Evolutionary conservation across 2,113 vertebrate species (phyloP), one percentile per base, ranked within the genome.

Genomic region (Naja naja): DNA sequence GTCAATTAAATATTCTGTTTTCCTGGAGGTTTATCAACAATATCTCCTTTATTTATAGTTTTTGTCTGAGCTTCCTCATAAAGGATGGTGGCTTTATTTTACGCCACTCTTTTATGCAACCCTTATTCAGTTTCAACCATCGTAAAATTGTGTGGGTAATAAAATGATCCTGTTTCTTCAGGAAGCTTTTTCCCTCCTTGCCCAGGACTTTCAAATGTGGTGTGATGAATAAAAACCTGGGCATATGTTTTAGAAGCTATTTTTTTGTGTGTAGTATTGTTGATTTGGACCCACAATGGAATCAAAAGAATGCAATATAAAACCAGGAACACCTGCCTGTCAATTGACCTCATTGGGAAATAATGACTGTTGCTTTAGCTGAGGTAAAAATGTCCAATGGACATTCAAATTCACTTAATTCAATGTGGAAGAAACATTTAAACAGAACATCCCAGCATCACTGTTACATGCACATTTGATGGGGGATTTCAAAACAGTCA

Each of bases 251-350:
- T 45, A 52, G 60, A 92, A 85, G 64, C 27, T 47, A 47, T 89
- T 81, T 74, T 47, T 91, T 8, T 54, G 25, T 85, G 43, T 85
- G 25, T 89, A 10, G 47, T 45, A 47, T 47, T 92, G 52, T 89
- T 89, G 30, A 8, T 34, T 27, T 92, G 89, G 64, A 10, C 55
- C 55, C n/a, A 56, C 88, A 92, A 30, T 45, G 88, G 88, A 85
- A 89, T 89, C 39, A 89, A 85, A 85, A 56, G 53, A 58, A 53
- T 56, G 64, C 55, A 92, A 92, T 58, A 49, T 23, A 89, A 92
- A 92, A 56, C 52, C 87, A 85, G 43, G 47, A 85, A 30, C 1
- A 56, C n/a, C 47, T 88, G 23, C 87, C 53, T 53, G 87, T 64
- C 60, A 89, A 47, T 53, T 81, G 43, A 89, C n/a, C 27, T 64